Evolutionary conservation across 2,797 vertebrate genomes (phyloP).

Genomic region (Hyperoplus immaculatus): DNA sequence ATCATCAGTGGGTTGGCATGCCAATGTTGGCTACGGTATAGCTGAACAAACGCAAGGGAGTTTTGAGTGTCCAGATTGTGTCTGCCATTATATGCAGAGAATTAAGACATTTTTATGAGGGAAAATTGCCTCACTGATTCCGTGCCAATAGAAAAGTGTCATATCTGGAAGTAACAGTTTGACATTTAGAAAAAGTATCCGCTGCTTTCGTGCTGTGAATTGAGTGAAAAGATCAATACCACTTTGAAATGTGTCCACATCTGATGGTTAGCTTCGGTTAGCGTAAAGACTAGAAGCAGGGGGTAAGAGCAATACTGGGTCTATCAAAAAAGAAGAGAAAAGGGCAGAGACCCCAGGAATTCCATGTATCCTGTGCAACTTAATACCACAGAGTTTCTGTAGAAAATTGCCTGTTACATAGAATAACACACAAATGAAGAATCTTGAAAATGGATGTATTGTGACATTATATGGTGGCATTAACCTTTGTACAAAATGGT

Average conservation of each 20-base stretch:
- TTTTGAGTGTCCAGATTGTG: slow-evolving; percentile 49
- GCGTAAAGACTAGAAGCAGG: background rate
- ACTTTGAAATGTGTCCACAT: background rate
- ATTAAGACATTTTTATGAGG: slow-evolving; percentile 35
- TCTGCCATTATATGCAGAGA: slow-evolving; percentile 32
- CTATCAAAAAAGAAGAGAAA: background rate
- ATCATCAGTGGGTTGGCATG: slow-evolving; percentile 36
- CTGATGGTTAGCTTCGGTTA: background rate
- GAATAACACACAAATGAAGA: too few relatives aligned
- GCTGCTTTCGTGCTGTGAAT: slow-evolving; percentile 10
- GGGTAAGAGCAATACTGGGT: background rate
- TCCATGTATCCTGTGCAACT: too few relatives aligned
- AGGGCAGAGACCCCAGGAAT: too few relatives aligned
- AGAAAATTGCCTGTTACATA: too few relatives aligned
- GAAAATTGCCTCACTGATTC: slow-evolving; percentile 22
- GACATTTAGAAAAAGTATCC: slow-evolving; percentile 23
- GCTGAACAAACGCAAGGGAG: slow-evolving; percentile 24
- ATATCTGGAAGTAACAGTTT: slow-evolving; percentile 20
- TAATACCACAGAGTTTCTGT: too few relatives aligned
- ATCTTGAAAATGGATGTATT: too few relatives aligned
- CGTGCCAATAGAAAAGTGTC: slow-evolving; percentile 14
- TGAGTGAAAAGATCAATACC: slow-evolving; percentile 20
- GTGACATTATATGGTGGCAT: too few relatives aligned
- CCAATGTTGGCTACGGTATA: slow-evolving; percentile 18
- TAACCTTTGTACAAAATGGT: too few relatives aligned